Percentiles rank a stretch among this genome's conserved stretches.
Evolutionary conservation across 2,888 invertebrate species (phyloP).

Genomic region (Stenoptilia bipunctidactyla): DNA sequence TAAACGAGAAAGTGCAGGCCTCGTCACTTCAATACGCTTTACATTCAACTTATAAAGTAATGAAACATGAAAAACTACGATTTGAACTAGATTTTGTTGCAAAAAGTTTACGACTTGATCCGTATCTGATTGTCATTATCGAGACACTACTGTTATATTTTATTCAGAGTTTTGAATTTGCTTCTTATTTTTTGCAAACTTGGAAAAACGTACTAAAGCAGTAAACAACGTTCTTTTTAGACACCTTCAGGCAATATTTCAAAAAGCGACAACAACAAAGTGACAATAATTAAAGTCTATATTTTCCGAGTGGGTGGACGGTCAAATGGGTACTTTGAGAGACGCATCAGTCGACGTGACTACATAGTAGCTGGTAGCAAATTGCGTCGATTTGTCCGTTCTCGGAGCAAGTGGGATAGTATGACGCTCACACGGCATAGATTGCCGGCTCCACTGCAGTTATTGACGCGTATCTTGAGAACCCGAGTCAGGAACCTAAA

Average conservation of each 20-base stretch:
- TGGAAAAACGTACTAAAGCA: no score
- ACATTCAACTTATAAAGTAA: neutral
- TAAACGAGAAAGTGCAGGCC: slow-evolving; percentile 48
- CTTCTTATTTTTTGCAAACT: slow-evolving; percentile 10
- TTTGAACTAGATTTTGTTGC: neutral
- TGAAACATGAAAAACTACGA: neutral
- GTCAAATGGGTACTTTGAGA: no score
- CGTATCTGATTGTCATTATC: slow-evolving; percentile 4
- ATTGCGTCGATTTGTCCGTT: slow-evolving; percentile 20
- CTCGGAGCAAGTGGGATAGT: slow-evolving; percentile 33
- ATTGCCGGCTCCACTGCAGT: slow-evolving; percentile 10
- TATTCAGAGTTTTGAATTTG: no score
- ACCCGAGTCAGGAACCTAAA: slow-evolving; percentile 15
- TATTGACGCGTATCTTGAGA: slow-evolving; percentile 31
- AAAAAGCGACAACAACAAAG: no score
- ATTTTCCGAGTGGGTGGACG: no score
- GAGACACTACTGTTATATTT: no score
- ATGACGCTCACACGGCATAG: slow-evolving; percentile 32
- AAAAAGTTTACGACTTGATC: neutral
- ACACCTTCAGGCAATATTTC: no score
- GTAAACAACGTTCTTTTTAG: no score
- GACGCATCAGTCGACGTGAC: no score
- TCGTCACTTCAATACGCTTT: neutral
- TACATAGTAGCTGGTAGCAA: slow-evolving; percentile 14
- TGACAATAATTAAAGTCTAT: no score